These are phyloP conservation scores for Spheniscus humboldti DNA, from an alignment of 2,797 vertebrate genomes.

Conservation along the genomic window DNA sequence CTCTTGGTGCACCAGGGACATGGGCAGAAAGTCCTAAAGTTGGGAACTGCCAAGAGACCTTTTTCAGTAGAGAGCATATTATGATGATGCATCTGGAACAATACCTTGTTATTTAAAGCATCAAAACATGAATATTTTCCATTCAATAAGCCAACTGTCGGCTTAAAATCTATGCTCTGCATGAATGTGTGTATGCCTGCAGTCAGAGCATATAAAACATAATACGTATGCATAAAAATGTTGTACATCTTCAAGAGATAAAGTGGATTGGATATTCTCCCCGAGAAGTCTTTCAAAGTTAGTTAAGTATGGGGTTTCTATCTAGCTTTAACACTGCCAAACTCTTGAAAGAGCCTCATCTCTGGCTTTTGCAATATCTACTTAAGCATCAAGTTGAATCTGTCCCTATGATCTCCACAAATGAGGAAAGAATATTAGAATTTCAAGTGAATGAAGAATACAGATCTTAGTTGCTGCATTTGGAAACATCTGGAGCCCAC, in stretches of 20 bases:
- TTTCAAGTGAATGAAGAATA: not conserved
- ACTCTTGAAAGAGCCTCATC: not conserved
- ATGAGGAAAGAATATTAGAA: not conserved
- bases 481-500: constrained; percentile 1
- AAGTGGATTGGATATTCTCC: not conserved
- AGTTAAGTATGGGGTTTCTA: not conserved
- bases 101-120: not conserved
- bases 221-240: not conserved
- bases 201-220: not conserved
- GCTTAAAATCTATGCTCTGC: not conserved
- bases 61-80: not conserved
- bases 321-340: not conserved
- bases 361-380: not conserved
- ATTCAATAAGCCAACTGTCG: not conserved
- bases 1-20: not conserved
- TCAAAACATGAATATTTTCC: not conserved
- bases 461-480: not conserved
- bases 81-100: not conserved
- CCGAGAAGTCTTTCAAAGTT: not conserved
- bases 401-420: not conserved
- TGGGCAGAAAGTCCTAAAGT: not conserved
- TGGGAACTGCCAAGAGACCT: not conserved
- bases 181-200: not conserved
- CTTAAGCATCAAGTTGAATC: not conserved
- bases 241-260: not conserved